phyloP scores from a whole-genome alignment of 2,797 vertebrate species.

The Spinus pinus region DNA sequence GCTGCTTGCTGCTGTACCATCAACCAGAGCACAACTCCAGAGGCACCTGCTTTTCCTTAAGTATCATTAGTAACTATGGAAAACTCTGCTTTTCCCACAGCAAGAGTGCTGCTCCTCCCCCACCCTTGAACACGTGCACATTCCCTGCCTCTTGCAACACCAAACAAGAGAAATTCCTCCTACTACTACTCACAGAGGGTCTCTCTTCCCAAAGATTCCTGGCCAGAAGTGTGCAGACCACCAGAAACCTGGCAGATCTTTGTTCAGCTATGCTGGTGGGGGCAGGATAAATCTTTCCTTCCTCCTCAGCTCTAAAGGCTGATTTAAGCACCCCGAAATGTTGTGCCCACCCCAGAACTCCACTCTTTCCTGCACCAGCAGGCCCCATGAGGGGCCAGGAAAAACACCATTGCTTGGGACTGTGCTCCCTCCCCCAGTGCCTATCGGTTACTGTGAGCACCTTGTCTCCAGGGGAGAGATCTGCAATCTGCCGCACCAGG shows the following conservation, averaged over 20 bases:
- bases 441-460: slow-evolving; percentile 32
- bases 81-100: not conserved
- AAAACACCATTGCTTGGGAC: not conserved
- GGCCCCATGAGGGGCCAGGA: rapidly evolving
- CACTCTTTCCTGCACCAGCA: not conserved
- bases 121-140: rapidly evolving
- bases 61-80: not conserved
- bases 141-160: not conserved
- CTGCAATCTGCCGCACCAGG: slow-evolving; percentile 91
- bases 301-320: not conserved
- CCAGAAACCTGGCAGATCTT: not conserved
- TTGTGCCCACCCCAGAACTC: not conserved
- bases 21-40: not conserved
- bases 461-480: slow-evolving; percentile 97
- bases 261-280: not conserved
- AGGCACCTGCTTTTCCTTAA: slow-evolving; percentile 15
- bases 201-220: not conserved
- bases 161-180: not conserved
- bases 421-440: not conserved
- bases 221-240: not conserved
- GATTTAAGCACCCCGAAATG: not conserved
- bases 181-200: not conserved
- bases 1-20: slow-evolving; percentile 11
- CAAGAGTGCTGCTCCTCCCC: not conserved
- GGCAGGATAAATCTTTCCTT: not conserved